Base-by-base conservation (phyloP, 2,797 vertebrate species). In the Anolis apletophallus region DNA sequence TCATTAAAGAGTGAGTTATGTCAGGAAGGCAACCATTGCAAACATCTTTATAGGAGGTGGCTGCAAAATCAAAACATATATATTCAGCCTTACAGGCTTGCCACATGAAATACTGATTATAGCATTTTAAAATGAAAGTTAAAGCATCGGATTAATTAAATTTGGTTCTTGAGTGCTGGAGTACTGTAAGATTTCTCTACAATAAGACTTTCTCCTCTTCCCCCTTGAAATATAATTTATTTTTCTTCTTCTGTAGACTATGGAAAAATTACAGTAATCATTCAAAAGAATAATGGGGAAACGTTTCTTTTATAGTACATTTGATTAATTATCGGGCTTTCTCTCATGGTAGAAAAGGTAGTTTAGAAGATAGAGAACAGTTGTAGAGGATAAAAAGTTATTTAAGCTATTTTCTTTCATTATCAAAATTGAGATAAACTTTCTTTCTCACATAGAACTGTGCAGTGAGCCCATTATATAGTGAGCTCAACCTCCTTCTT, bases 31-130 rank as follows among this genome's bases (percentile, higher is more conserved):
- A 85, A 19, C 34, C 71, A 72, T 46, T 71, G 34, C 17, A 72
- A 59, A 79, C 69, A 69, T n/a, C 34, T 75, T 76, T 72, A 14
- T 77, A 46, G 82, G 80, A 34, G 52, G 34, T 19, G 29, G 26
- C 50, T 71, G 54, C 64, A 78, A 77, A 78, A 87, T 72, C 29
- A 72, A 83, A 78, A 26, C 52, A 36, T 52, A 40, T 46, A 59
- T 57, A 46, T 77, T 77, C 61, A 52, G 54, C 26, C 8, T 50
- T 50, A 21, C 26, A 7, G 29, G 12, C 86, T 68, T 74, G 68
- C 91, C 85, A 91, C 79, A 91, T 93, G 89, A 87, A 92, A 88
- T 88, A 55, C 29, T 85, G 87, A 54, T 46, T 88, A 89, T 59
- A 84, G 75, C 80, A 84, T 87, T 84, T 92, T 88, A 91, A 87